Conservation (phyloP, 2,113 vertebrate genomes). For the Oncorhynchus gorbuscha region DNA sequence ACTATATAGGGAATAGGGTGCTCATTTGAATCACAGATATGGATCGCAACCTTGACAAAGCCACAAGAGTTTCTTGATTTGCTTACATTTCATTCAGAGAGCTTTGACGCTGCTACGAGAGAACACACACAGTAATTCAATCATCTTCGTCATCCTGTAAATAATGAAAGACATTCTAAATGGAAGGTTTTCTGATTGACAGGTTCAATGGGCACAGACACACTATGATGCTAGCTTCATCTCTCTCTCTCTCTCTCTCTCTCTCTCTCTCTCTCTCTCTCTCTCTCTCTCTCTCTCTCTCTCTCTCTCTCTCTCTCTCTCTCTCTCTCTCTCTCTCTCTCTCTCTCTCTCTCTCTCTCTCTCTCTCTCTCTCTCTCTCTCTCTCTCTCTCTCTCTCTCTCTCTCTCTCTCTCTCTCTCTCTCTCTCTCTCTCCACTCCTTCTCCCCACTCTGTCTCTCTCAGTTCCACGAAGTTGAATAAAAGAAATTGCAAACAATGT, state of each 20-base stretch:
- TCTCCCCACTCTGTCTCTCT: slow-evolving; percentile 14
- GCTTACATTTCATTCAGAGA: not conserved
- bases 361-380: slow-evolving; percentile 33
- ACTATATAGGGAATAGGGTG: too few relatives aligned
- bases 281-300: slow-evolving; percentile 12
- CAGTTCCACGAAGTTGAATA: slow-evolving; percentile 35
- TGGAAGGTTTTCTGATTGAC: not conserved
- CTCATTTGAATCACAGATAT: too few relatives aligned
- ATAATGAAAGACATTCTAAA: not conserved
- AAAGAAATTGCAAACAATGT: slow-evolving; percentile 56
- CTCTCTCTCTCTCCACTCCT: not conserved
- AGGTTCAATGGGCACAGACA: not conserved
- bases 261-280: slow-evolving; percentile 37
- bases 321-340: not conserved
- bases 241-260: not conserved
- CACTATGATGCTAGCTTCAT: not conserved
- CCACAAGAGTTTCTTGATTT: not conserved
- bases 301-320: not conserved
- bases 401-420: too few relatives aligned
- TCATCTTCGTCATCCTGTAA: not conserved
- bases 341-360: not conserved
- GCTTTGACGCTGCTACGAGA: too few relatives aligned
- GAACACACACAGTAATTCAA: not conserved
- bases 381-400: not conserved
- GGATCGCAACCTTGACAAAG: too few relatives aligned